Evolutionary conservation across 2,888 invertebrate genomes (phyloP), one percentile per base, ranked within the genome.

Genomic region (Latrodectus hesperus): DNA sequence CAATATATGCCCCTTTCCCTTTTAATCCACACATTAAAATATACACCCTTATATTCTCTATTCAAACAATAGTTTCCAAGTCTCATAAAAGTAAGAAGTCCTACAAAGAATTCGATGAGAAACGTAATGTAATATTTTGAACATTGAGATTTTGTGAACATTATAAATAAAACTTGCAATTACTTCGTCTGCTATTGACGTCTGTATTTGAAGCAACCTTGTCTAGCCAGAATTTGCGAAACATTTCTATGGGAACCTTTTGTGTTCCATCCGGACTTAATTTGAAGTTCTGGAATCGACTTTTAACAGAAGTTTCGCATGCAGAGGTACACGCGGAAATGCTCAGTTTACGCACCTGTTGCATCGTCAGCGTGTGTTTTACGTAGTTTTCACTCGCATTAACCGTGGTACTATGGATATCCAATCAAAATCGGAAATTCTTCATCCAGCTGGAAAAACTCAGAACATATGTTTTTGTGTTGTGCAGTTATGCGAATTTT

Each of bases 301-400:
- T 52, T 22, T 68, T 78, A 17, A 71, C 60, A 49, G 38, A 51
- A 26, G 53, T 65, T 38, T 38, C 14, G 55, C 17, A 65, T 85
- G 71, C 80, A 85, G 14, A 85, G 79, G 85, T 85, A 85, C 22
- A 85, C 70, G 85, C 85, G 85, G 85, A 85, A 85, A 79, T 80
- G 75, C 75, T 70, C 5, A 70, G 80, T 85, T 85, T 85, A 51
- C 60, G 75, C 85, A 85, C 80, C 85, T 85, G 85, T 75, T 74
- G 16, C 16, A 38, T 75, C 74, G 17, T 71, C 75, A 68, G 65
- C 68, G 55, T 73, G 51, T 68, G 65, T 84, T 72, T 77, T 75
- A 55, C 82, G 75, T 75, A 82, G 71, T 49, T 76, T 51, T 70
- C 73, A 64, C 55, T 60, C 71, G 64, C 76, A 38, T 60, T 72